phyloP scores from a whole-genome alignment of 2,113 vertebrate species.

The cat (Felis catus) region DNA sequence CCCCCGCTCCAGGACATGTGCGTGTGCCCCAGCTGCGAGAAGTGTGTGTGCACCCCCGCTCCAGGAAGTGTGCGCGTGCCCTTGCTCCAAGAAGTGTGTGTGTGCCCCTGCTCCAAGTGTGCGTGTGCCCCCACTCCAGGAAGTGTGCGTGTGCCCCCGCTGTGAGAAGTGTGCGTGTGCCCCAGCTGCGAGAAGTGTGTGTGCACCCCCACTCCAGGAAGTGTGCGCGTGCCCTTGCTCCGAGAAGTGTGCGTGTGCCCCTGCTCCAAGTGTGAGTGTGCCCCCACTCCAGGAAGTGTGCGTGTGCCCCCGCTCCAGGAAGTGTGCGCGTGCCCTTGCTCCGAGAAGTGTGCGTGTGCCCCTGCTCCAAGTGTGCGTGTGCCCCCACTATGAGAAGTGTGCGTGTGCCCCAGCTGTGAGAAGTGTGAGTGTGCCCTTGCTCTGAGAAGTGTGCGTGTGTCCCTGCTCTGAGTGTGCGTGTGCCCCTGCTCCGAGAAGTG shows the following conservation, averaged over 20 bases:
- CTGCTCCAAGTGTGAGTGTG: accelerated
- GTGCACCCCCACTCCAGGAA: not conserved
- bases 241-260: not conserved
- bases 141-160: no score
- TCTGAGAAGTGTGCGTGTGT: accelerated
- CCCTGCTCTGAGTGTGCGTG: no score
- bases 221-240: not conserved
- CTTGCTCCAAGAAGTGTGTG: accelerated
- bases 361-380: no score
- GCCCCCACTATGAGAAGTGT: accelerated
- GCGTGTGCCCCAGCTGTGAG: not conserved
- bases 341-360: not conserved
- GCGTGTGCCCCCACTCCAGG: not conserved
- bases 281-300: accelerated
- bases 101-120: not conserved
- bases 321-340: not conserved
- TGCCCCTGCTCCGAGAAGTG: no score
- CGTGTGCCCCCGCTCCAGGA: not conserved
- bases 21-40: not conserved
- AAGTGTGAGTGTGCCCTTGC: no score
- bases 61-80: not conserved
- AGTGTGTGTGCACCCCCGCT: no score
- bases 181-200: accelerated
- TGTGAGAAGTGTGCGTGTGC: not conserved
- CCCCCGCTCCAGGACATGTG: not conserved